Percentiles rank a stretch among this genome's conserved stretches.
phyloP scores from a whole-genome alignment of 1,140 invertebrate genomes.

The Cyclina sinensis region DNA sequence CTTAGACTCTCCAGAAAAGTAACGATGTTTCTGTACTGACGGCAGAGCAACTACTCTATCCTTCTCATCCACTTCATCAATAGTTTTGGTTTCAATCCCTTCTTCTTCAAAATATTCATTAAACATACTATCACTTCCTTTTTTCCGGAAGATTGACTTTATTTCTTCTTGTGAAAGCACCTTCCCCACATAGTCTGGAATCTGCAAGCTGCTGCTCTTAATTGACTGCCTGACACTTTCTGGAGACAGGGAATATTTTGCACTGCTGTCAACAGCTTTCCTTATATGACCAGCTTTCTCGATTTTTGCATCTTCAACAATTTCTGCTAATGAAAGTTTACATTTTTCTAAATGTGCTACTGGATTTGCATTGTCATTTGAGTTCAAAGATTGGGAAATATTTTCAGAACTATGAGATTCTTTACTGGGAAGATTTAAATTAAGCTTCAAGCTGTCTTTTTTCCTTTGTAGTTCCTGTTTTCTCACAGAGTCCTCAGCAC shows the following conservation, averaged over 20 bases:
- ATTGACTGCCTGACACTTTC: neutral
- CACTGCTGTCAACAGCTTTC: slow-evolving; percentile 58
- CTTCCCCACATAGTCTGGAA: slow-evolving; percentile 31
- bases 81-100: slow-evolving; percentile 76
- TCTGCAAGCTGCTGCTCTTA: slow-evolving; percentile 23
- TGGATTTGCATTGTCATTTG: neutral
- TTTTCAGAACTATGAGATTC: slow-evolving; percentile 23
- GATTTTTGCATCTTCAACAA: slow-evolving; percentile 70
- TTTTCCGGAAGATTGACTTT: slow-evolving; percentile 70
- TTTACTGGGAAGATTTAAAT: slow-evolving; percentile 30
- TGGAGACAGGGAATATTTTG: neutral
- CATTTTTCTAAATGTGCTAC: slow-evolving; percentile 53
- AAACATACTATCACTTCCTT: slow-evolving; percentile 82
- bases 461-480: slow-evolving; percentile 1
- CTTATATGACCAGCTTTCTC: slow-evolving; percentile 72
- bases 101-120: slow-evolving; percentile 83
- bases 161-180: slow-evolving; percentile 69
- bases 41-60: slow-evolving; percentile 69
- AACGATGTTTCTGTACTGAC: neutral
- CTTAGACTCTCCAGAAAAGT: slow-evolving; percentile 9
- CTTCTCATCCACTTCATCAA: slow-evolving; percentile 77
- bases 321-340: slow-evolving; percentile 69
- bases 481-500: neutral
- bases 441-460: slow-evolving; percentile 48
- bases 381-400: neutral